These are phyloP conservation scores for Prunella fulvescens DNA, from an alignment of 2,113 vertebrate genomes.

Conservation along the genomic window DNA sequence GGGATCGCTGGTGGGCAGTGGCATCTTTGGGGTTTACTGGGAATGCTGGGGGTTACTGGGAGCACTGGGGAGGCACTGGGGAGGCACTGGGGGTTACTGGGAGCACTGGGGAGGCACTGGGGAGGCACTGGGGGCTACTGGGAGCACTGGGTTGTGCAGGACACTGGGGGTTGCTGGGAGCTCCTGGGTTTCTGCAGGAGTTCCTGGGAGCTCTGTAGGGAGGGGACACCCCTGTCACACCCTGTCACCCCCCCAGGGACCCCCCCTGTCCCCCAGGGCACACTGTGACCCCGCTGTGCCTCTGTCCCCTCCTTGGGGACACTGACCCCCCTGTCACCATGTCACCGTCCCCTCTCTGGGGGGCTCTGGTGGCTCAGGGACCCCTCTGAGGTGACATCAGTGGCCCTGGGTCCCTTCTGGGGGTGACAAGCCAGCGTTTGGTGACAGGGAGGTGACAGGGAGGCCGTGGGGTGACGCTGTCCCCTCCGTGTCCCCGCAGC, in stretches of 20 bases:
- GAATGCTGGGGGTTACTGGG: not conserved
- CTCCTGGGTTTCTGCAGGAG: not conserved
- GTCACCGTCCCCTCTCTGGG: no score
- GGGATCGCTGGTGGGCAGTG: no score
- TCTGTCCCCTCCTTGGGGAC: not conserved
- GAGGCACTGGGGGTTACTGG: not conserved
- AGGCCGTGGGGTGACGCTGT: rapidly evolving
- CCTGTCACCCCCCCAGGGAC: no score
- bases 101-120: not conserved
- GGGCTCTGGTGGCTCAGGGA: not conserved
- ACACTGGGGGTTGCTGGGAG: no score
- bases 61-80: not conserved
- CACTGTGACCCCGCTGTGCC: not conserved
- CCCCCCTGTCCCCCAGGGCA: not conserved
- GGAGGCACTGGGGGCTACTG: not conserved
- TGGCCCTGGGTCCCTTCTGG: not conserved
- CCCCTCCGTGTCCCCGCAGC: not conserved
- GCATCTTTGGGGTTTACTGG: no score
- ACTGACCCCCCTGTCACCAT: no score
- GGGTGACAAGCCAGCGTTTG: no score
- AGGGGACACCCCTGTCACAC: not conserved
- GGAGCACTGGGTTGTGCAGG: no score
- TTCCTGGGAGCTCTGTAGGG: no score
- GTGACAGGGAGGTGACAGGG: not conserved
- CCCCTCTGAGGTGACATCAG: not conserved